These are phyloP conservation scores for Pagetopsis macropterus DNA, from an alignment of 2,797 vertebrate genomes.

Conservation along the genomic window DNA sequence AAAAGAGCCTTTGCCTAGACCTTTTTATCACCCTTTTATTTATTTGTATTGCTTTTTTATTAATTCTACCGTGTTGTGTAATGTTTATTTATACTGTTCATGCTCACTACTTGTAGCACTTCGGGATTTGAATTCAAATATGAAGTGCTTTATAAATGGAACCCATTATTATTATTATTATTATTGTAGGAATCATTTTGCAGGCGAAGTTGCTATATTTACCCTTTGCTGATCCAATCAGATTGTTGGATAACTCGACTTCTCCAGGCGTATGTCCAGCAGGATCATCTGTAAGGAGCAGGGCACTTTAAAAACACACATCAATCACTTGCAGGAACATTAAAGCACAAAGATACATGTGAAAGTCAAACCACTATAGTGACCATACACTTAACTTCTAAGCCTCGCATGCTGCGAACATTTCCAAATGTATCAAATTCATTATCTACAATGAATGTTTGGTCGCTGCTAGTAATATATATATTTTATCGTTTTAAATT, in stretches of 20 bases:
- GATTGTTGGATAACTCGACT: slow-evolving; percentile 90
- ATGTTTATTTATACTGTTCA: no score
- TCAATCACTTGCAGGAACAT: background rate
- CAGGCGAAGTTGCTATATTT: slow-evolving; percentile 51
- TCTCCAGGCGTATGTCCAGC: slow-evolving; percentile 87
- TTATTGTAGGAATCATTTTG: background rate
- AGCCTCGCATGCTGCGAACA: background rate
- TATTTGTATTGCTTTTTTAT: no score
- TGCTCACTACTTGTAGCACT: no score
- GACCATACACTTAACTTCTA: background rate
- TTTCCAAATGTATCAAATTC: background rate
- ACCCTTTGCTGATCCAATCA: slow-evolving; percentile 97
- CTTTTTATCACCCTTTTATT: no score
- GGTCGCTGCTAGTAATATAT: no score
- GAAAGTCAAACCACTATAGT: background rate
- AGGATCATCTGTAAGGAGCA: slow-evolving; percentile 86
- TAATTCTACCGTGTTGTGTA: no score
- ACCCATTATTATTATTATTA: no score
- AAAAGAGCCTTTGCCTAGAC: no score
- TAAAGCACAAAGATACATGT: background rate
- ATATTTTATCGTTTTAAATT: no score
- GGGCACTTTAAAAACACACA: background rate
- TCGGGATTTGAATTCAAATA: no score
- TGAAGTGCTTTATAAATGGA: no score
- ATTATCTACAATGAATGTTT: background rate